phyloP scores from a whole-genome alignment of 2,797 vertebrate genomes.

The Coregonus sp. region DNA sequence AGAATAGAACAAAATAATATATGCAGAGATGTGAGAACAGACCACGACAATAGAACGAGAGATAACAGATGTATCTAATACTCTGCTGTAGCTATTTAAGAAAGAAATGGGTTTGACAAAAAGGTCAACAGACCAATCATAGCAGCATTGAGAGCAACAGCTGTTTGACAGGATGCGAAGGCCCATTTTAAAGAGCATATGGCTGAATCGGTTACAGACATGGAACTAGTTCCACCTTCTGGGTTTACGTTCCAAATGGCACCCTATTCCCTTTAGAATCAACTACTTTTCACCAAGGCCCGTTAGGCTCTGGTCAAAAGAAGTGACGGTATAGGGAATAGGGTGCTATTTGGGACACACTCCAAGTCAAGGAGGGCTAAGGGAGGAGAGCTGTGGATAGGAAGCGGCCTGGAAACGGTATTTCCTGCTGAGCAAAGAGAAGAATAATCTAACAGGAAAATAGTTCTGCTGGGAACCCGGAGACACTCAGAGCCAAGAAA shows the following conservation, averaged over 20 bases:
- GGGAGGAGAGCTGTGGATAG: constrained; percentile 59
- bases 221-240: background rate
- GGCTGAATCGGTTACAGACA: background rate
- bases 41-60: too few species aligned
- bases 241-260: too few species aligned
- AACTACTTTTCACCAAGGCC: too few species aligned
- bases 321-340: background rate
- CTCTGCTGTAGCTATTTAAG: too few species aligned
- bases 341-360: too few species aligned
- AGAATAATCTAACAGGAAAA: constrained; percentile 78
- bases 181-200: background rate
- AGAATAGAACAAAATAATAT: constrained; percentile 51
- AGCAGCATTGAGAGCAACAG: background rate
- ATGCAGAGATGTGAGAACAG: too few species aligned
- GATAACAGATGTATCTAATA: background rate
- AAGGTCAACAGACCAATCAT: too few species aligned
- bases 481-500: constrained; percentile 70
- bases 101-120: background rate
- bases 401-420: constrained; percentile 69
- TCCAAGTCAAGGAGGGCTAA: background rate
- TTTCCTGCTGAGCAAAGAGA: constrained; percentile 77
- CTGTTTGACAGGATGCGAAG: background rate
- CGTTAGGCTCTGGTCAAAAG: too few species aligned
- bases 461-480: constrained; percentile 65
- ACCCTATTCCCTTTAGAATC: too few species aligned